These are phyloP conservation scores for Cylas formicarius DNA, from an alignment of 1,140 invertebrate species.

Conservation along the genomic window DNA sequence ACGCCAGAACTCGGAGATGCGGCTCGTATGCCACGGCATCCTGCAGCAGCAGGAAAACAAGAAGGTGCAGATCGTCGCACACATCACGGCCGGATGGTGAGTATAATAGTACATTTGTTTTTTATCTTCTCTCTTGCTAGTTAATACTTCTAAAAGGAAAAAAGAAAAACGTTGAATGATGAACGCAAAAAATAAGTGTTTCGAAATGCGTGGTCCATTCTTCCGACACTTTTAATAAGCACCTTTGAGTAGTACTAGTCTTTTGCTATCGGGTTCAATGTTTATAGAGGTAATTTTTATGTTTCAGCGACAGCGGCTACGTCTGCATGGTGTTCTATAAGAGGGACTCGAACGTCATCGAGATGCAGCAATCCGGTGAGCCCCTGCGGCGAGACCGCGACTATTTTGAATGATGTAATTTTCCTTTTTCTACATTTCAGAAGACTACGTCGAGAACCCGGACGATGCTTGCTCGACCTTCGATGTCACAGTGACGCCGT, in stretches of 20 bases:
- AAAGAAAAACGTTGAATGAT: too few relatives aligned
- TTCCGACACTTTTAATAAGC: too few relatives aligned
- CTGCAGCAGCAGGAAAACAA: conserved; percentile 53
- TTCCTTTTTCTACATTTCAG: conserved; percentile 19
- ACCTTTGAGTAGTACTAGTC: too few relatives aligned
- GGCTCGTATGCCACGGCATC: conserved; percentile 61
- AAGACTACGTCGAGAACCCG: conserved; percentile 37
- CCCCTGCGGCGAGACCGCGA: conserved; percentile 1
- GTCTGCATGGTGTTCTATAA: conserved; percentile 78
- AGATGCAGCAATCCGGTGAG: conserved; percentile 56
- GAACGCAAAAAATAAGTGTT: too few relatives aligned
- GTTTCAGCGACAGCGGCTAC: conserved; percentile 73
- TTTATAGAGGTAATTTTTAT: too few relatives aligned
- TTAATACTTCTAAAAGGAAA: too few relatives aligned
- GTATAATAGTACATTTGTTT: too few relatives aligned
- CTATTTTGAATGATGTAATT: too few relatives aligned
- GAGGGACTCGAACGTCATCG: conserved; percentile 71
- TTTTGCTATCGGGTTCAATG: too few relatives aligned
- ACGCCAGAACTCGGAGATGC: conserved; percentile 46
- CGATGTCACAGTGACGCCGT: conserved; percentile 63
- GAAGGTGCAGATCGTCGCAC: conserved; percentile 59
- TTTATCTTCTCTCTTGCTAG: too few relatives aligned
- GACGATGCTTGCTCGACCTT: conserved; percentile 55
- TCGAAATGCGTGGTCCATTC: too few relatives aligned
- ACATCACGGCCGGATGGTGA: conserved; percentile 72